Percentiles rank a stretch among this genome's conserved stretches.
Conservation (phyloP, 1,140 invertebrate species). For the Oryctes rhinoceros region DNA sequence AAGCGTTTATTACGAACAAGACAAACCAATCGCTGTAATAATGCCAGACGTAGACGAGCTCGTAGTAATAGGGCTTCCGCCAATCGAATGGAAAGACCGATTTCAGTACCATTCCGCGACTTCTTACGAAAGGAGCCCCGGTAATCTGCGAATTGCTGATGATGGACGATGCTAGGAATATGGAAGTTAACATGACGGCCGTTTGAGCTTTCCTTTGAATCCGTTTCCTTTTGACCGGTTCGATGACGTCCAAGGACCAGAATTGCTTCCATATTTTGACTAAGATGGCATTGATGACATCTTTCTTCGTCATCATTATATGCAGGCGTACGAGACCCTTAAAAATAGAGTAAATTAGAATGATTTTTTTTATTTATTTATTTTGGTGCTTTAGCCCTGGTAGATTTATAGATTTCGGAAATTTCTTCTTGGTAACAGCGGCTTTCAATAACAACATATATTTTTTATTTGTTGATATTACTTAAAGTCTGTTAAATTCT, state of each 20-base stretch:
- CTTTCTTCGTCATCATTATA: background rate
- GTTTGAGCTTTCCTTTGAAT: background rate
- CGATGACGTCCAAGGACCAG: background rate
- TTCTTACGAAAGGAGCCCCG: background rate
- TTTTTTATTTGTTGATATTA: too few relatives aligned
- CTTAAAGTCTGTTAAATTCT: too few relatives aligned
- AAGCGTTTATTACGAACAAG: slow-evolving; percentile 16
- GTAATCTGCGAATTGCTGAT: slow-evolving; percentile 17
- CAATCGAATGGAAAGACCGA: slow-evolving; percentile 31
- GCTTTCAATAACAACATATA: too few relatives aligned
- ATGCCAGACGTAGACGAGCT: slow-evolving; percentile 30
- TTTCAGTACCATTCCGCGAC: background rate
- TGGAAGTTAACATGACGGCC: background rate
- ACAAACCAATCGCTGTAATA: slow-evolving; percentile 28
- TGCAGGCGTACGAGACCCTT: background rate
- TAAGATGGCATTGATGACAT: slow-evolving; percentile 14
- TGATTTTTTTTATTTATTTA: too few relatives aligned
- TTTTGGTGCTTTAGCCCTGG: too few relatives aligned
- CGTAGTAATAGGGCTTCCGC: slow-evolving; percentile 9
- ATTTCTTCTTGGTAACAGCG: too few relatives aligned
- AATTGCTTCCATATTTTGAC: slow-evolving; percentile 31
- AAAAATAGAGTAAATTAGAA: background rate
- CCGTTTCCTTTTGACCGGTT: background rate
- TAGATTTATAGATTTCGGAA: background rate
- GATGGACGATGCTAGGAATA: background rate